Conservation (phyloP, 2,797 vertebrate genomes). For the Pempheris klunzingeri region DNA sequence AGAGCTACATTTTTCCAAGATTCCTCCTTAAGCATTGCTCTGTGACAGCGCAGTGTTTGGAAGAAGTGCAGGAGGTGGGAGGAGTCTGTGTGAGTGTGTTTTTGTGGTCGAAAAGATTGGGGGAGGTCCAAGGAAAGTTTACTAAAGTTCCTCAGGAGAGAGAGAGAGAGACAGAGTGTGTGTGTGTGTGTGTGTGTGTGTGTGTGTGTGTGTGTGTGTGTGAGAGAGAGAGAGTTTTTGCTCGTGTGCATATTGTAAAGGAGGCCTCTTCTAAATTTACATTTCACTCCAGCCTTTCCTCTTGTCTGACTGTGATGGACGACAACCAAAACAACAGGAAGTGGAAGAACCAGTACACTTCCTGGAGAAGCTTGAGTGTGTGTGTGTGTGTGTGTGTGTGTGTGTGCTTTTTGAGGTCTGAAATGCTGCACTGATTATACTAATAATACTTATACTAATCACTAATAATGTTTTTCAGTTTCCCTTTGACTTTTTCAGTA, state of each 20-base stretch:
- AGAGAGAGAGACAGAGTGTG: no score
- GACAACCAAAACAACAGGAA: conserved; percentile 27
- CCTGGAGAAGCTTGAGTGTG: not conserved
- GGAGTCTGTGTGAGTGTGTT: conserved; percentile 21
- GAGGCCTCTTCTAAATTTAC: not conserved
- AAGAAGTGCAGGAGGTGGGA: conserved; percentile 58
- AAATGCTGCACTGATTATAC: no score
- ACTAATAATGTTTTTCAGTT: no score
- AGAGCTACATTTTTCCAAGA: not conserved
- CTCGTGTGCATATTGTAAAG: not conserved
- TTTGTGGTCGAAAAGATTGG: conserved; percentile 1
- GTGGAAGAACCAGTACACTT: conserved; percentile 9
- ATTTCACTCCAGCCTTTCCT: not conserved
- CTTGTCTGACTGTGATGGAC: not conserved
- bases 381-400: conserved; percentile 21
- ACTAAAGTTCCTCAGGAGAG: conserved; percentile 47
- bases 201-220: not conserved
- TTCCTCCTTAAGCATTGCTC: conserved; percentile 9
- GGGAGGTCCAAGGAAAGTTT: conserved; percentile 20
- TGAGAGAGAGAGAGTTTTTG: not conserved
- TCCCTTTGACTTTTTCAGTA: no score
- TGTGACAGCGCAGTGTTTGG: conserved; percentile 47
- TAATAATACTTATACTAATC: no score
- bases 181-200: not conserved
- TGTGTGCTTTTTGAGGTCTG: conserved; percentile 1